Base-by-base conservation (phyloP, 2,888 invertebrate genomes). In the Mimas tiliae region DNA sequence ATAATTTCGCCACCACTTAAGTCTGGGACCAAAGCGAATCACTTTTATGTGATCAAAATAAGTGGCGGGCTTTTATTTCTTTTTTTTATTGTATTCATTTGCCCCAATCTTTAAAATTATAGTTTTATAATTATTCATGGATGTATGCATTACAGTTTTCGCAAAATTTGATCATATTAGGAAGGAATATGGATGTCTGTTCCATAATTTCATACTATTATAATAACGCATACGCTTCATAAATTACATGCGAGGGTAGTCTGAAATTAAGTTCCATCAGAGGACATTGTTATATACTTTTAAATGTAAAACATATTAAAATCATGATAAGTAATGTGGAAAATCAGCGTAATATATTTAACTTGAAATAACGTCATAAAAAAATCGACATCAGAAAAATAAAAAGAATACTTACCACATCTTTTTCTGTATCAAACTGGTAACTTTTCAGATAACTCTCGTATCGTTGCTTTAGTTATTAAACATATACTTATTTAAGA, bases 11-110 rank as follows among this genome's bases (percentile, higher is more conserved):
- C 55, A 58, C 58, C 58, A 16, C 16, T 27, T 27, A 27, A 42
- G 38, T 58, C 42, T 42, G 58, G 58, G 58, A 58, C 58, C 58
- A 58, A 58, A 42, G 19, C 42, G 58, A 58, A 58, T 42, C 58
- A 42, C 58, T 21, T 16, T 38, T 19, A 58, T 19, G 58, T 42
- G 42, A 42, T 42, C 12, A 19, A 42, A 19, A 19, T 38, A 42
- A 38, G 58, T 58, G 58, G 19, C 42, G 58, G 1, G 42, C 11
- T 42, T 42, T 42, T 16, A 11, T 34, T 16, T 16, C 11, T 55
- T 53, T 58, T 19, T 58, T 38, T 38, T 58, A 19, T 38, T 58
- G 19, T 14, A 16, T 55, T 38, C 12, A 3, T 21, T 19, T 51
- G 21, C 51, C 21, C 11, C 9, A 19, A 11, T 50, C 6, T n/a